Evolutionary conservation across 2,888 invertebrate species (phyloP), one percentile per base, ranked within the genome.

Genomic region (Incurvaria masculella): DNA sequence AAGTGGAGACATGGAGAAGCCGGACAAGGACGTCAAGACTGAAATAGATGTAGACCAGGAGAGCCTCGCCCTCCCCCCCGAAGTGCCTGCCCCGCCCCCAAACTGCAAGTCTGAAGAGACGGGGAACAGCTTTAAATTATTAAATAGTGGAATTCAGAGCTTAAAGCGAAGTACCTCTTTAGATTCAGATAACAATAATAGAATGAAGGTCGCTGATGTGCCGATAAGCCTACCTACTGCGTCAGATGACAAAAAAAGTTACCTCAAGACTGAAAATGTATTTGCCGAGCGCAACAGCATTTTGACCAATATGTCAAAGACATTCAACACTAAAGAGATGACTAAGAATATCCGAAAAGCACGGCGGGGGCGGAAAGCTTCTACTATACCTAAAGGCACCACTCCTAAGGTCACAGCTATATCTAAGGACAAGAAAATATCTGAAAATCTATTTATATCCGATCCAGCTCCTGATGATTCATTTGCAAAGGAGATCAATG

Each of bases 231-330:
- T 21, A 4, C 5, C 6, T n/a, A 39, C 46, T 56, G 82, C 82
- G 59, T 69, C 81, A 61, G 81, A 82, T 60, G 82, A 81, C 63
- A 83, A 81, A 70, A 60, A 63, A 40, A 57, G 66, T 51, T 64
- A 80, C 61, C 69, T 80, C 65, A 82, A 81, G 68, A 83, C 83
- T 83, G 83, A 48, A 33, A 68, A 80, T 59, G 79, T 75, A 61
- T 69, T 70, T 60, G 65, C 71, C 60, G 72, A 71, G 56, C 73
- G 76, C 64, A 75, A 70, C 68, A 72, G 72, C 66, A 79, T 79
- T 67, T 65, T 79, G 62, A 74, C 69, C 62, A 74, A 79, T 63
- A 79, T 79, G 79, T 79, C 79, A 50, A 76, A 70, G 66, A 76
- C 75, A 60, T 79, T 79, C 64, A 79, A 79, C 60, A 73, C 79